Evolutionary conservation across 2,797 vertebrate species (phyloP).

Genomic region (Phataginus tetradactyla): DNA sequence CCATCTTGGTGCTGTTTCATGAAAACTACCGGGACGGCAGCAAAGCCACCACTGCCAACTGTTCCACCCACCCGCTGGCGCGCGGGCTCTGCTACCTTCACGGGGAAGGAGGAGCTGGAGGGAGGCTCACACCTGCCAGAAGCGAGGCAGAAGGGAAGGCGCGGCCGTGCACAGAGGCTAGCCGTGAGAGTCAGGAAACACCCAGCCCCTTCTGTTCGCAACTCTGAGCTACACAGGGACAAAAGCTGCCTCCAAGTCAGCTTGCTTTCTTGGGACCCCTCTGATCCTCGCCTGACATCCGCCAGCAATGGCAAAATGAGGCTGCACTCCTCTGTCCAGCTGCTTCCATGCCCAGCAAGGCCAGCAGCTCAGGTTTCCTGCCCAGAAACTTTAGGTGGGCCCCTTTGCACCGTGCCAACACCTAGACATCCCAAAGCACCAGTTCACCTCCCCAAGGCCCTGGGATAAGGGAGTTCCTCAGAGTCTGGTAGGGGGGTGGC

Average conservation of each 20-base stretch:
- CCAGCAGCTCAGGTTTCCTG: neutral
- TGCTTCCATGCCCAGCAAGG: neutral
- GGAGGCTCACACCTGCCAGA: neutral
- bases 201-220: fast-evolving
- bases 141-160: neutral
- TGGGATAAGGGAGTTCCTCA: neutral
- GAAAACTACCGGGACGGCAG: neutral
- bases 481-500: neutral
- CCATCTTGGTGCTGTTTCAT: slow-evolving; percentile 13
- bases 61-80: neutral
- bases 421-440: neutral
- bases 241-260: neutral
- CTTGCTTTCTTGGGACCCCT: neutral
- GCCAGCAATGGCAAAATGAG: neutral
- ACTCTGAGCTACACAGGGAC: neutral
- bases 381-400: neutral
- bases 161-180: neutral
- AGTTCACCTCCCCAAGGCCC: neutral
- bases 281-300: neutral
- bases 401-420: neutral
- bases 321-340: neutral
- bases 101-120: neutral
- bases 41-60: slow-evolving; percentile 13
- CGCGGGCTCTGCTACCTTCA: neutral
- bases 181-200: fast-evolving